Percentiles rank a stretch among this genome's conserved stretches.
Conservation (phyloP, 2,888 invertebrate species). For the Acleris sparsana region DNA sequence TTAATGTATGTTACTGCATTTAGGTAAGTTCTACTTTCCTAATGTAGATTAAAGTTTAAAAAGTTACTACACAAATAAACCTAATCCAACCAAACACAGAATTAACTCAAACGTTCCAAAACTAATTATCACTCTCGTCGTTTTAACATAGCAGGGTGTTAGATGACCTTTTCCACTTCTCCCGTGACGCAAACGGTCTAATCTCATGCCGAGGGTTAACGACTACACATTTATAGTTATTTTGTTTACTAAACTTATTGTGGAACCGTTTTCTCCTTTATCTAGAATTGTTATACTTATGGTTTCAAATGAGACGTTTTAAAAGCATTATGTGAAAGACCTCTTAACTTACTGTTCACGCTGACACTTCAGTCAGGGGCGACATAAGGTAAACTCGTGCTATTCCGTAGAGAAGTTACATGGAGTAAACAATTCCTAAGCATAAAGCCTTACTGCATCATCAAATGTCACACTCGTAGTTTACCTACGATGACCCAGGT, state of each 20-base stretch:
- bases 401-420: too few species aligned
- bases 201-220: slow-evolving; percentile 46
- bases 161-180: slow-evolving; percentile 32
- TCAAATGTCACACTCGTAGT: slow-evolving; percentile 39
- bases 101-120: background rate
- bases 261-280: slow-evolving; percentile 18
- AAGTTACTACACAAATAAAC: too few species aligned
- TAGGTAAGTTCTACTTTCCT: too few species aligned
- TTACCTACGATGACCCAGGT: slow-evolving; percentile 50
- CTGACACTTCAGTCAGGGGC: too few species aligned
- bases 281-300: slow-evolving; percentile 12
- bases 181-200: slow-evolving; percentile 49
- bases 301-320: background rate
- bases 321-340: background rate
- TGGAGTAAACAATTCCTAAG: too few species aligned
- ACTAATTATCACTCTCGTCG: slow-evolving; percentile 7
- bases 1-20: too few species aligned
- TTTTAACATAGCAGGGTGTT: slow-evolving; percentile 18
- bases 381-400: too few species aligned
- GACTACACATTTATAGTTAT: slow-evolving; percentile 37
- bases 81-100: background rate
- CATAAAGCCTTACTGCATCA: slow-evolving; percentile 1
- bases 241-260: slow-evolving; percentile 30
- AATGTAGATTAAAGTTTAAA: too few species aligned
- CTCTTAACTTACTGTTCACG: too few species aligned